These are phyloP conservation scores for Falco berigora DNA, from an alignment of 2,797 vertebrate genomes.

Conservation along the genomic window DNA sequence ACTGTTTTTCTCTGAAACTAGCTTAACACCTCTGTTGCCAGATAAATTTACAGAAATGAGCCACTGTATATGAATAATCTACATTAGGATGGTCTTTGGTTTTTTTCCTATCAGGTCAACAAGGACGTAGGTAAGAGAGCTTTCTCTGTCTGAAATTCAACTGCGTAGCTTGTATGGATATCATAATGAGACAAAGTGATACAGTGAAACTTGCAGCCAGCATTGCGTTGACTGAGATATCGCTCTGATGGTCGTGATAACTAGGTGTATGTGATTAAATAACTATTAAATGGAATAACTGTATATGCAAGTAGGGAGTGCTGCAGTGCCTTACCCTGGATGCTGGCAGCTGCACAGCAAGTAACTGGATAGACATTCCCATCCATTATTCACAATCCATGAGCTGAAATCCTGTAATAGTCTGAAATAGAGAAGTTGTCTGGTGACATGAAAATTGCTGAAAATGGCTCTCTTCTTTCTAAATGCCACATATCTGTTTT, in stretches of 20 bases:
- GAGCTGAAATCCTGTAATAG: background rate
- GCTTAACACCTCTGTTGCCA: background rate
- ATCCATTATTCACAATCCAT: background rate
- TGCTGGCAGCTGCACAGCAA: no score
- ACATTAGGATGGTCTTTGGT: background rate
- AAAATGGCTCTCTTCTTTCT: background rate
- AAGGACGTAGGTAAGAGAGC: background rate
- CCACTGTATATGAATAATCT: background rate
- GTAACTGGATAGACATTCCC: background rate
- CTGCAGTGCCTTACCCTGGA: background rate
- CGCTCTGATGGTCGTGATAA: background rate
- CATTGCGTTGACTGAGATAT: background rate
- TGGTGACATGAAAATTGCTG: background rate
- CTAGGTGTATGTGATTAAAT: no score
- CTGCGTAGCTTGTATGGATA: background rate
- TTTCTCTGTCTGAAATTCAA: background rate
- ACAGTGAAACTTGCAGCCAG: background rate
- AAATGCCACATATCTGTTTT: background rate
- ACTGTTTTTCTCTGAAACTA: background rate
- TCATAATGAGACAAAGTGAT: background rate
- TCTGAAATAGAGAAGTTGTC: background rate
- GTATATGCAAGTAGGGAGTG: fast-evolving
- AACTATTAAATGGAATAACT: background rate
- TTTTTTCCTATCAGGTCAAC: background rate
- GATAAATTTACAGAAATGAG: background rate